phyloP scores from a whole-genome alignment of 2,888 invertebrate species.

The Dugesia japonica region DNA sequence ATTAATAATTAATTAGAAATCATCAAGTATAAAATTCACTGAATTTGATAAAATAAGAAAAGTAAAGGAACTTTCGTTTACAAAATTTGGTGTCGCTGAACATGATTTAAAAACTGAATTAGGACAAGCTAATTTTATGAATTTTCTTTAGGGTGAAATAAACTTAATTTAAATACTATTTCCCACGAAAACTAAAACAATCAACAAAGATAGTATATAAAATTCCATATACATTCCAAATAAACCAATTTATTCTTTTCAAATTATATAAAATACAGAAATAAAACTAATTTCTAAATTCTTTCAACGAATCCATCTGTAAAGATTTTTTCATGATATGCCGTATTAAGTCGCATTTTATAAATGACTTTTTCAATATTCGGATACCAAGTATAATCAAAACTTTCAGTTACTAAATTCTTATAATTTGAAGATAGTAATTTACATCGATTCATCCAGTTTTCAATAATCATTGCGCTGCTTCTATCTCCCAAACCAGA shows the following conservation, averaged over 20 bases:
- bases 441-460: neutral
- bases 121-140: no score
- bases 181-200: neutral
- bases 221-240: neutral
- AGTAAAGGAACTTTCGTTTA: no score
- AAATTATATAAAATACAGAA: neutral
- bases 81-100: no score
- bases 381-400: neutral
- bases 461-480: neutral
- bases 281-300: neutral
- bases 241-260: neutral
- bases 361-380: neutral
- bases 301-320: neutral
- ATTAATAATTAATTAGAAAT: no score
- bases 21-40: no score
- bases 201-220: neutral
- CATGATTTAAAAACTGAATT: no score
- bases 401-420: neutral
- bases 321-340: neutral
- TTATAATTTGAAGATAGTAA: neutral
- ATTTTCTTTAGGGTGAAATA: no score
- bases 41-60: no score
- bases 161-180: no score
- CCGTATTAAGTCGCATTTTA: neutral
- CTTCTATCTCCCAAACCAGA: constrained; percentile 9